Evolutionary conservation across 2,113 vertebrate genomes (phyloP).

Genomic region (Nothocercus nigrocapillus): DNA sequence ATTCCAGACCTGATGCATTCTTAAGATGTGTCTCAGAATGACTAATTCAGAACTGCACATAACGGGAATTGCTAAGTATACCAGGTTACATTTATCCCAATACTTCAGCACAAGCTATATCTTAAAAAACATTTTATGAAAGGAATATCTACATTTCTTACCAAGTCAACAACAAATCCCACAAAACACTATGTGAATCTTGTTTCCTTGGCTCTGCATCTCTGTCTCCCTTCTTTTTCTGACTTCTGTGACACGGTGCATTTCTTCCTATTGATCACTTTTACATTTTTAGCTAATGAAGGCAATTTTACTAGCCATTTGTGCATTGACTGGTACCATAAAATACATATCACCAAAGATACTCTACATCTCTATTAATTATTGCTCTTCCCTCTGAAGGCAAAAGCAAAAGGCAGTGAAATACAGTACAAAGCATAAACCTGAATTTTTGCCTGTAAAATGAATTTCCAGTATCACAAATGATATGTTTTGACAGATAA

Average conservation of each 20-base stretch:
- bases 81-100: background rate
- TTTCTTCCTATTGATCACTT: background rate
- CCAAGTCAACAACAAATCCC: background rate
- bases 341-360: background rate
- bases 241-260: background rate
- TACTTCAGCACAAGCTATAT: background rate
- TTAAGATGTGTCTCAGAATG: background rate
- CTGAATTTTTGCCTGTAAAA: conserved; percentile 33
- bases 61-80: background rate
- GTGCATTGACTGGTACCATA: conserved; percentile 37
- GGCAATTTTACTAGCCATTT: background rate
- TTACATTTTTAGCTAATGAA: conserved; percentile 3
- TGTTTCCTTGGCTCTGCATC: background rate
- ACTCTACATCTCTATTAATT: background rate
- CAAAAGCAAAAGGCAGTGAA: conserved; percentile 57
- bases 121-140: background rate
- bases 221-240: background rate
- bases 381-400: conserved; percentile 42
- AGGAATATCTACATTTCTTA: background rate
- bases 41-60: background rate
- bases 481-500: background rate
- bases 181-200: background rate
- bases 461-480: conserved; percentile 43
- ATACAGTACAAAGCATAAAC: background rate
- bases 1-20: background rate